Conservation (phyloP, 1,140 invertebrate species). For the Caenorhabditis inopinata region DNA sequence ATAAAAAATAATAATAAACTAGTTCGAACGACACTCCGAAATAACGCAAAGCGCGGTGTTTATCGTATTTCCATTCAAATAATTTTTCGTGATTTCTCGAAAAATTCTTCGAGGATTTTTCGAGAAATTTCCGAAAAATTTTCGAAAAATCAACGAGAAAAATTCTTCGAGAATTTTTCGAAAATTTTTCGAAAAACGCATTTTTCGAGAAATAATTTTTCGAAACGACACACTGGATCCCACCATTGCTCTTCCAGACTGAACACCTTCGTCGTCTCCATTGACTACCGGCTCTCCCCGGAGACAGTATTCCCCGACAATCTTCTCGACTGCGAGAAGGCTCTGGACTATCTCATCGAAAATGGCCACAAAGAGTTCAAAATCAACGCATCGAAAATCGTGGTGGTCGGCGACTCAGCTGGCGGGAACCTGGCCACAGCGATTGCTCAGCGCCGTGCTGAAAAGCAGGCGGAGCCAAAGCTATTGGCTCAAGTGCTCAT, state of each 20-base stretch:
- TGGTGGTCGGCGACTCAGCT: conserved; percentile 49
- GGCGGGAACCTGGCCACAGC: conserved; percentile 48
- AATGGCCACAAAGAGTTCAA: background rate
- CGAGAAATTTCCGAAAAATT: background rate
- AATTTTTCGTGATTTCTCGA: too few relatives aligned
- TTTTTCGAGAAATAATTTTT: too few relatives aligned
- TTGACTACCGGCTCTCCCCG: conserved; percentile 62
- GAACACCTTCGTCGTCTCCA: conserved; percentile 58
- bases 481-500: conserved; percentile 38
- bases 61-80: too few relatives aligned
- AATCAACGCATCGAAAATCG: conserved; percentile 26
- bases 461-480: background rate
- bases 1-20: too few relatives aligned
- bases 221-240: too few relatives aligned
- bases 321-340: conserved; percentile 55
- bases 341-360: conserved; percentile 29
- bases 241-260: too few relatives aligned
- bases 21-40: too few relatives aligned
- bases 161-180: too few relatives aligned
- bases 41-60: too few relatives aligned
- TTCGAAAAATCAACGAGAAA: too few relatives aligned
- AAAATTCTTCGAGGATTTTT: too few relatives aligned
- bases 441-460: conserved; percentile 36
- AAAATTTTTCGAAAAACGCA: too few relatives aligned
- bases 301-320: conserved; percentile 60